Conservation (phyloP, 2,888 invertebrate genomes). For the Chloroclysta siterata region DNA sequence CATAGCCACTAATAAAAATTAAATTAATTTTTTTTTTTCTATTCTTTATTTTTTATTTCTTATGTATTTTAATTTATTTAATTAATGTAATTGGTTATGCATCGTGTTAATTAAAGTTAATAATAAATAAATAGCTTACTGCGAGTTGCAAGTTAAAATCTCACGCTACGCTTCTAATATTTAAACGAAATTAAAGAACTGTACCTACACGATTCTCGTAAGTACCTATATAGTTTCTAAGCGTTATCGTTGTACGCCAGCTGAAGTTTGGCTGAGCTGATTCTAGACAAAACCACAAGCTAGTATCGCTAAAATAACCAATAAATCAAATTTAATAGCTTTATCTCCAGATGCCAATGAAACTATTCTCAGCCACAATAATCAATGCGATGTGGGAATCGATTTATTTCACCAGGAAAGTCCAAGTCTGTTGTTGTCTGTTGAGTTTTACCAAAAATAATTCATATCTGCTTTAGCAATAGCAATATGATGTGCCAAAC, state of each 20-base stretch:
- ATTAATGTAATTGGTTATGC: too few species aligned
- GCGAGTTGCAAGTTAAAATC: too few species aligned
- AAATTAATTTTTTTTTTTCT: too few species aligned
- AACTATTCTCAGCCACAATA: neutral
- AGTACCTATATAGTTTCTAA: neutral
- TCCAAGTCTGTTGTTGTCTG: neutral
- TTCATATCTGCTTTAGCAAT: neutral
- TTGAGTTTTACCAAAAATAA: constrained; percentile 1
- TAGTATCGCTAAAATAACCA: neutral
- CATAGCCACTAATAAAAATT: too few species aligned
- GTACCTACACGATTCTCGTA: neutral
- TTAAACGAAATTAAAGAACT: too few species aligned
- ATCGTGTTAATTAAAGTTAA: too few species aligned
- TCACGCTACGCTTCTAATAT: too few species aligned
- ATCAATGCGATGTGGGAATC: constrained; percentile 1
- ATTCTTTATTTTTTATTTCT: too few species aligned
- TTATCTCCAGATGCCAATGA: constrained; percentile 1
- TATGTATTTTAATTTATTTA: too few species aligned
- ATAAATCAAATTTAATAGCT: constrained; percentile 1
- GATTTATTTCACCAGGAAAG: neutral
- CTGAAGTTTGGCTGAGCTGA: neutral
- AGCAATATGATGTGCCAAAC: neutral
- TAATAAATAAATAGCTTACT: too few species aligned
- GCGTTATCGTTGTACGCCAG: neutral
- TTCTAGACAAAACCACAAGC: neutral